Percentiles rank a stretch among this genome's conserved stretches.
These are phyloP conservation scores for Lutraria rhynchaena DNA, from an alignment of 1,140 invertebrate genomes.

Conservation along the genomic window DNA sequence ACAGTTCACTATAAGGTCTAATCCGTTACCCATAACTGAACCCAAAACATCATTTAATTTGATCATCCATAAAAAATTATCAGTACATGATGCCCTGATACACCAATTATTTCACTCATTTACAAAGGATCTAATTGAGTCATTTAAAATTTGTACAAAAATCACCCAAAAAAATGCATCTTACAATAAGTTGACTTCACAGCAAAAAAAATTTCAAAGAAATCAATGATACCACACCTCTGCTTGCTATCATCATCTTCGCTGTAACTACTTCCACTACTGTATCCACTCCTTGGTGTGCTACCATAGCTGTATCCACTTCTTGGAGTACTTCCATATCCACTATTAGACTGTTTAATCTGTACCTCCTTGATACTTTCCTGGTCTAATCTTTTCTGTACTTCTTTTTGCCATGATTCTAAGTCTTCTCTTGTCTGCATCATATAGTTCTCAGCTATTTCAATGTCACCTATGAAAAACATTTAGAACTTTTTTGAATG, in stretches of 20 bases:
- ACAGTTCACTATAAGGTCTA: too few species aligned
- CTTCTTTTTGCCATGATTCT: constrained; percentile 86
- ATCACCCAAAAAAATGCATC: too few species aligned
- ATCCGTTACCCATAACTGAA: too few species aligned
- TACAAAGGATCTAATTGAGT: too few species aligned
- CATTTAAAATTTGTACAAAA: too few species aligned
- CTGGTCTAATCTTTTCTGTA: constrained; percentile 85
- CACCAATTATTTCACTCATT: too few species aligned
- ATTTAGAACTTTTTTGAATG: too few species aligned
- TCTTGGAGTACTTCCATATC: constrained; percentile 2
- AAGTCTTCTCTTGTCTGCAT: constrained; percentile 71
- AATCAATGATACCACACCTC: constrained; percentile 31
- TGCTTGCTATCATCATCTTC: constrained; percentile 38
- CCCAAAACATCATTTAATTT: too few species aligned
- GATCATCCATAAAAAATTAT: too few species aligned
- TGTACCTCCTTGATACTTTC: constrained; percentile 81
- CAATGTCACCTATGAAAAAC: constrained; percentile 67
- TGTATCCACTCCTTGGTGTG: constrained; percentile 37
- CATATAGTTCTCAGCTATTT: constrained; percentile 73
- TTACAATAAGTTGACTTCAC: too few species aligned
- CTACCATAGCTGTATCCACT: constrained; percentile 31
- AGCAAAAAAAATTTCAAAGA: background rate
- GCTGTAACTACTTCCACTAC: constrained; percentile 44
- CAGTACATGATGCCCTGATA: too few species aligned
- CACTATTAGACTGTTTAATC: constrained; percentile 43